A percentile compares a stretch with the other conserved stretches of the same genome.
Conservation (phyloP, 2,888 invertebrate species). For the Blera fallax region DNA sequence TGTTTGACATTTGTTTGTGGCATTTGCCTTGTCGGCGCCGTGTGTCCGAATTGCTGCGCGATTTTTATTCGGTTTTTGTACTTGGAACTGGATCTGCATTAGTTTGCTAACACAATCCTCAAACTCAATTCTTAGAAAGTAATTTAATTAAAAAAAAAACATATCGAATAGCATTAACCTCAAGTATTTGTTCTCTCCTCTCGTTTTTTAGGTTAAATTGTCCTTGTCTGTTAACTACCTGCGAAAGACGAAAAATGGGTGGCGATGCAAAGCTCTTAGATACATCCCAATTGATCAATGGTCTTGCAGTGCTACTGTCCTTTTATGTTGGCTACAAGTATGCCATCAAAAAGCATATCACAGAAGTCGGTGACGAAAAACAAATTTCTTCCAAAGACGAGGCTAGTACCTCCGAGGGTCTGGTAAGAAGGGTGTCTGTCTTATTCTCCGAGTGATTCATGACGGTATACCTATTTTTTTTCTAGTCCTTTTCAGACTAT, state of each 20-base stretch:
- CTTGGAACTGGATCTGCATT: neutral
- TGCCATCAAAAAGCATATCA: conserved; percentile 77
- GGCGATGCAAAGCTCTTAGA: conserved; percentile 77
- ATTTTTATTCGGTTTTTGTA: neutral
- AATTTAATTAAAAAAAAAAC: neutral
- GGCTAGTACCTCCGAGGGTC: conserved; percentile 35
- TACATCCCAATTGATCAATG: conserved; percentile 80
- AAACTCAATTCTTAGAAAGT: neutral
- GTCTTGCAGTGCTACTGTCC: conserved; percentile 80
- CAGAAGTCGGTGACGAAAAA: conserved; percentile 73
- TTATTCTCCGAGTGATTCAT: neutral
- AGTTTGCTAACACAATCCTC: neutral
- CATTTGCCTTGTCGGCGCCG: neutral
- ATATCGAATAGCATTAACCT: neutral
- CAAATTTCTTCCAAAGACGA: conserved; percentile 25
- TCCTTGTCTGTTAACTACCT: neutral
- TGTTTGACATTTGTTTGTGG: conserved; percentile 1
- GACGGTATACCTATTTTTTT: neutral
- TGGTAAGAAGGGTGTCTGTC: neutral
- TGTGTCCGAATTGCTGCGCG: neutral
- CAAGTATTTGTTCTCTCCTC: neutral
- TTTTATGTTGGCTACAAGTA: conserved; percentile 82
- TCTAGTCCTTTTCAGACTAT: conserved; percentile 76
- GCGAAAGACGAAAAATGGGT: conserved; percentile 54
- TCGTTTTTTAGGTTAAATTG: neutral